These are phyloP conservation scores for Zygothrica quintamaculata DNA, from an alignment of 2,888 invertebrate species.

Conservation along the genomic window DNA sequence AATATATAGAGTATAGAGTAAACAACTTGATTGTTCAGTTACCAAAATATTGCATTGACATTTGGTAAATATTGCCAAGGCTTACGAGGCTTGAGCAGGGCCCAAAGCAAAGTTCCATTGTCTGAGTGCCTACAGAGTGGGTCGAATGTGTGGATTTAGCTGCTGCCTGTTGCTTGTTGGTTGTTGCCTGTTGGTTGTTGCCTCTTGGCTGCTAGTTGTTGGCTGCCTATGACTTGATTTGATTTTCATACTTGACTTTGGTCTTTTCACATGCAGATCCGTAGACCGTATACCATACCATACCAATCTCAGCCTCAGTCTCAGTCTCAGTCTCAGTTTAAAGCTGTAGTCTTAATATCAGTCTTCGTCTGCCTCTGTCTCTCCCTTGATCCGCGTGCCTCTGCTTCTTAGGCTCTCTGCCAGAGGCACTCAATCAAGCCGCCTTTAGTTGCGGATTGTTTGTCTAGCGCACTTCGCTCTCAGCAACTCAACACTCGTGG, in stretches of 20 bases:
- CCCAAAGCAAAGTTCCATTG: slow-evolving; percentile 31
- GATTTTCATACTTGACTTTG: slow-evolving; percentile 72
- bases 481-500: slow-evolving; percentile 37
- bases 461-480: slow-evolving; percentile 69
- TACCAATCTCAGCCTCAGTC: neutral
- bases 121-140: slow-evolving; percentile 19
- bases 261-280: slow-evolving; percentile 38
- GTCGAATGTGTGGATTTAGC: slow-evolving; percentile 54
- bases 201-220: slow-evolving; percentile 41
- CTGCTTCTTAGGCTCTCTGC: slow-evolving; percentile 1
- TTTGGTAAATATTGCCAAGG: slow-evolving; percentile 77
- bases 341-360: too few relatives aligned
- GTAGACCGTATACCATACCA: slow-evolving; percentile 5
- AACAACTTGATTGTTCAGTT: slow-evolving; percentile 10
- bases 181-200: slow-evolving; percentile 30
- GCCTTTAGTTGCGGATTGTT: slow-evolving; percentile 65
- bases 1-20: too few relatives aligned
- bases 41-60: slow-evolving; percentile 73
- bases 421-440: slow-evolving; percentile 73
- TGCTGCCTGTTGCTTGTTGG: slow-evolving; percentile 28
- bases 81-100: slow-evolving; percentile 55
- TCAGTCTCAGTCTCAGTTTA: neutral
- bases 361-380: too few relatives aligned
- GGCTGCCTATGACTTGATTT: slow-evolving; percentile 75
- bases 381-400: too few relatives aligned